Conservation (phyloP, 2,113 vertebrate genomes). For the Turnix velox region DNA sequence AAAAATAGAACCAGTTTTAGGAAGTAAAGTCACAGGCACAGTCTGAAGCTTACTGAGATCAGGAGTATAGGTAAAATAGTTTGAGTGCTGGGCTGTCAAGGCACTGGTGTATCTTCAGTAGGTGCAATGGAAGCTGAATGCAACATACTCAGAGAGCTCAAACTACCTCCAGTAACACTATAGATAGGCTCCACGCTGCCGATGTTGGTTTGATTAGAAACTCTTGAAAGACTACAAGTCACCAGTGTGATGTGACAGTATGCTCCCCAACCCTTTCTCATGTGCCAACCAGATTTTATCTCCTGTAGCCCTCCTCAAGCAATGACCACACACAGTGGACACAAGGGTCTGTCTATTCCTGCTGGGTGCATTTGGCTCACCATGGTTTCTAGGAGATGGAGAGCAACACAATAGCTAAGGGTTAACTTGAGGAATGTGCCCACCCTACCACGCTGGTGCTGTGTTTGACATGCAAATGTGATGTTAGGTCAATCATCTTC, state of each 20-base stretch:
- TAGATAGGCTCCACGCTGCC: accelerated
- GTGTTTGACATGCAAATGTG: no score
- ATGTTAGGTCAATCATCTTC: no score
- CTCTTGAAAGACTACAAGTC: not conserved
- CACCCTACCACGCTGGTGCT: no score
- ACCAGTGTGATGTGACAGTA: not conserved
- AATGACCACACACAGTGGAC: no score
- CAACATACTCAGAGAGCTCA: not conserved
- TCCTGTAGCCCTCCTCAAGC: not conserved
- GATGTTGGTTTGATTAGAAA: not conserved
- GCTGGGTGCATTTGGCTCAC: no score
- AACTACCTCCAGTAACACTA: not conserved
- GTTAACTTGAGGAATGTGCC: no score
- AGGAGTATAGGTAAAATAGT: not conserved
- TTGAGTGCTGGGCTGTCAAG: not conserved
- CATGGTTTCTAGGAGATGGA: no score
- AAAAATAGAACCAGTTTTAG: not conserved
- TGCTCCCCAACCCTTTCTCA: not conserved
- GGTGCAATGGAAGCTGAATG: not conserved
- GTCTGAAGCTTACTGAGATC: not conserved
- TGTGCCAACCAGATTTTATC: not conserved
- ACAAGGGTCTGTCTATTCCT: no score
- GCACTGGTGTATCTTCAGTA: not conserved
- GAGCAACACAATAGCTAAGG: no score
- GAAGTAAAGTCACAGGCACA: not conserved